Evolutionary conservation across 2,113 vertebrate species (phyloP), one percentile per base, ranked within the genome.

Genomic region (Spea bombifrons): DNA sequence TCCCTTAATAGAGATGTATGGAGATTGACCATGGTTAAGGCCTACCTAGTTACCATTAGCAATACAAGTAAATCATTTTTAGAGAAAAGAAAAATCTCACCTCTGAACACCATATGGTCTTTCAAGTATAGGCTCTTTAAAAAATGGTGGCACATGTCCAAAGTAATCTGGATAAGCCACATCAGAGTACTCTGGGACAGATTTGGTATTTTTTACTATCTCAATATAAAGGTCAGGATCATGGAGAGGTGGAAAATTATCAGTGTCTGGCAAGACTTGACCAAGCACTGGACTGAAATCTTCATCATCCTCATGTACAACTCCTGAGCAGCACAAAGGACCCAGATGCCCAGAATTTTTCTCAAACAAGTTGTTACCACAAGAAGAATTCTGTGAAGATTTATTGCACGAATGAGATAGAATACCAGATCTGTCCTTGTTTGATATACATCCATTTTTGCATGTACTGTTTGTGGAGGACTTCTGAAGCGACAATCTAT

Each of bases 101-200:
- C 97, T 96, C 86, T 99, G 97, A 1, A 98, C 96, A 3, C 97
- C 97, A 63, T 99, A 98, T 0, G 94, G 91, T 83, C 97, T 95
- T 88, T 99, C 96, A 86, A 96, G 78, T 83, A 95, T 95, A 67
- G 93, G 95, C 61, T 99, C 97, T 75, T 92, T 94, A 86, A 95
- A 95, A 5, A 92, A 89, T 48, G 95, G 96, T 5, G 96, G 94
- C 82, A 97, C 87, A 70, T 99, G 97, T 49, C 97, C 97, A 86
- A 96, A 99, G 89, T 99, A 99, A 89, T 99, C 97, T 55, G 97
- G 97, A 85, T 99, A 99, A 63, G 96, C 97, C 83, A 99, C 96
- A 83, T 99, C 97, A 53, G 95, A 91, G 69, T 98, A 99, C 50
- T 91, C 90, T 1, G 95, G 96, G 57, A 99, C 92, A 59, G 97